Conservation (phyloP, 2,888 invertebrate genomes). For the Conomelus anceps region DNA sequence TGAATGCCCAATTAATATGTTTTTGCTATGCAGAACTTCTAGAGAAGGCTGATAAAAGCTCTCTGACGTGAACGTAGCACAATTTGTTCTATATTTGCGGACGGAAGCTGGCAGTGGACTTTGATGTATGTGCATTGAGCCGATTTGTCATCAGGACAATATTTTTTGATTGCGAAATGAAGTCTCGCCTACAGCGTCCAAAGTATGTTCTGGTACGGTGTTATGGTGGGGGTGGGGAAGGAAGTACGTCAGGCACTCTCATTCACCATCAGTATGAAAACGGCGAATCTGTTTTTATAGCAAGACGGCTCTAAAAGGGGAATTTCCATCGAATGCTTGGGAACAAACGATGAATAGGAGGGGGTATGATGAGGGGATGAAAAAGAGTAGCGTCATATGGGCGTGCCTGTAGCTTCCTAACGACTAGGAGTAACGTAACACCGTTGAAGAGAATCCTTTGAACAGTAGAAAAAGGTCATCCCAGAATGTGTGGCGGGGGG, state of each 20-base stretch:
- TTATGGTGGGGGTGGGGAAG: background rate
- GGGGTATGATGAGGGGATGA: too few relatives aligned
- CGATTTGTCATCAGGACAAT: background rate
- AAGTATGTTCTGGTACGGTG: too few relatives aligned
- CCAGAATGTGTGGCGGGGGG: background rate
- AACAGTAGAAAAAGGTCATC: background rate
- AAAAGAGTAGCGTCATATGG: background rate
- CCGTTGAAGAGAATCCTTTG: background rate
- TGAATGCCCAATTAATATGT: too few relatives aligned
- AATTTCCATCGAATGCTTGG: background rate
- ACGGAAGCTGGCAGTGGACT: background rate
- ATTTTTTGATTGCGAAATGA: background rate
- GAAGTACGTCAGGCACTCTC: background rate
- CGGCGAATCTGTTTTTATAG: background rate
- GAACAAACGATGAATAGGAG: background rate
- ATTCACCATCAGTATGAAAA: background rate
- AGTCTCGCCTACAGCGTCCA: background rate
- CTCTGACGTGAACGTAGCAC: background rate
- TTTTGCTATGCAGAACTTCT: background rate
- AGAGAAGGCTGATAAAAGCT: background rate
- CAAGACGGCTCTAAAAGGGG: background rate
- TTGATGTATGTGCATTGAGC: background rate
- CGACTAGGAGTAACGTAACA: background rate
- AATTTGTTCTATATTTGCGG: background rate
- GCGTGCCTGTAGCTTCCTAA: background rate